Conservation (phyloP, 2,113 vertebrate species). For the Sardina pilchardus region DNA sequence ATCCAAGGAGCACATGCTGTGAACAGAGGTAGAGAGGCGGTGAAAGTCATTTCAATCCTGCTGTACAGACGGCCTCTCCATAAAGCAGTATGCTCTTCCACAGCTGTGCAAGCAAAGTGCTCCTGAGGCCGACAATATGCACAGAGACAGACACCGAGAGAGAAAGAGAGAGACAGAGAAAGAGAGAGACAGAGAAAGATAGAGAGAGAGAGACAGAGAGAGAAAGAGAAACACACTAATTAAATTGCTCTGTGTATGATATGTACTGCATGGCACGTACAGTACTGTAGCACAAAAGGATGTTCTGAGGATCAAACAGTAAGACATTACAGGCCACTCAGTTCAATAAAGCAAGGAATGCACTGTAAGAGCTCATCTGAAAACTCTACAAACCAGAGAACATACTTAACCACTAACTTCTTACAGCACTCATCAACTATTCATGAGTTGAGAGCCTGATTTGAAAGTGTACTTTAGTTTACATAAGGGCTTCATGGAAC, state of each 20-base stretch:
- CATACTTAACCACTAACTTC: conserved; percentile 10
- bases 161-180: background rate
- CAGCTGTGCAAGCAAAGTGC: background rate
- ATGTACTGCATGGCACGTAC: background rate
- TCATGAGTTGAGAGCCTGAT: background rate
- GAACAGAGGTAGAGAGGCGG: background rate
- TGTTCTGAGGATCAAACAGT: background rate
- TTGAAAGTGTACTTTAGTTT: conserved; percentile 1
- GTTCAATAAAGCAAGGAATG: background rate
- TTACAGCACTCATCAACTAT: background rate
- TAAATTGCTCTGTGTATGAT: background rate
- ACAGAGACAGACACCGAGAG: background rate
- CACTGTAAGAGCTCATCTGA: background rate
- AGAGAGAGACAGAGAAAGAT: background rate
- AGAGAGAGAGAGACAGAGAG: background rate
- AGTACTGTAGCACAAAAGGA: background rate
- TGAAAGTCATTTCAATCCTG: background rate
- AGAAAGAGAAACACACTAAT: background rate
- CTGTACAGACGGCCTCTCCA: background rate
- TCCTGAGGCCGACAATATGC: background rate
- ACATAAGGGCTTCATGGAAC: background rate
- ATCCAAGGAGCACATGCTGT: background rate
- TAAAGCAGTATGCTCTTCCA: background rate
- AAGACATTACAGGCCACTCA: background rate
- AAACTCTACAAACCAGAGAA: conserved; percentile 1